These are phyloP conservation scores for Nineta flava DNA, from an alignment of 2,888 invertebrate genomes.

Conservation along the genomic window DNA sequence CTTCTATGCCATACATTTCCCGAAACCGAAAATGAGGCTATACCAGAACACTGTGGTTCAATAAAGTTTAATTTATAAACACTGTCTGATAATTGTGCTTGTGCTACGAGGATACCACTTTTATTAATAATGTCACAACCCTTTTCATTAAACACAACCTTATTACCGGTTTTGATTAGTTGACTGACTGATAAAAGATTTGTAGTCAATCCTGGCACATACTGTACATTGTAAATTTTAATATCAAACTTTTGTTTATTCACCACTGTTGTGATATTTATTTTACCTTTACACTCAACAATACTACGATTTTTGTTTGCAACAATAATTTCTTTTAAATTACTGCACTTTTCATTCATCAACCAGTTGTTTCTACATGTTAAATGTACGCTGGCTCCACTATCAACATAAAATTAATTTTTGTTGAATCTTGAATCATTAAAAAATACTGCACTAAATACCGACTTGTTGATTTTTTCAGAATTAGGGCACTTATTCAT, in stretches of 20 bases:
- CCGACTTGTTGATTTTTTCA: no score
- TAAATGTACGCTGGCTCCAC: no score
- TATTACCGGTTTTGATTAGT: neutral
- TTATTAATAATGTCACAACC: neutral
- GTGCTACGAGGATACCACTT: neutral
- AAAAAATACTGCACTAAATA: no score
- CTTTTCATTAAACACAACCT: neutral
- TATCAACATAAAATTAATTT: no score
- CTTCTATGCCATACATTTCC: neutral
- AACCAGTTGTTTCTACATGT: no score
- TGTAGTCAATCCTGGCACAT: neutral
- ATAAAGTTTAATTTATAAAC: neutral
- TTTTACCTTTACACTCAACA: neutral
- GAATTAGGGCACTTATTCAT: no score
- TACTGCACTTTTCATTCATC: no score
- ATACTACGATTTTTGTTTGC: no score
- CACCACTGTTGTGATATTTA: neutral
- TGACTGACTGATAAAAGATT: neutral
- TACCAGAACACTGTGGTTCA: neutral
- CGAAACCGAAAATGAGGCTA: neutral
- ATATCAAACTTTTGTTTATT: neutral
- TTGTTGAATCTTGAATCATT: no score
- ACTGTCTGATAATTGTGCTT: neutral
- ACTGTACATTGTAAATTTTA: neutral
- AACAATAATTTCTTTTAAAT: no score